phyloP scores from a whole-genome alignment of 2,797 vertebrate species.

The Sebastes trivittatus region DNA sequence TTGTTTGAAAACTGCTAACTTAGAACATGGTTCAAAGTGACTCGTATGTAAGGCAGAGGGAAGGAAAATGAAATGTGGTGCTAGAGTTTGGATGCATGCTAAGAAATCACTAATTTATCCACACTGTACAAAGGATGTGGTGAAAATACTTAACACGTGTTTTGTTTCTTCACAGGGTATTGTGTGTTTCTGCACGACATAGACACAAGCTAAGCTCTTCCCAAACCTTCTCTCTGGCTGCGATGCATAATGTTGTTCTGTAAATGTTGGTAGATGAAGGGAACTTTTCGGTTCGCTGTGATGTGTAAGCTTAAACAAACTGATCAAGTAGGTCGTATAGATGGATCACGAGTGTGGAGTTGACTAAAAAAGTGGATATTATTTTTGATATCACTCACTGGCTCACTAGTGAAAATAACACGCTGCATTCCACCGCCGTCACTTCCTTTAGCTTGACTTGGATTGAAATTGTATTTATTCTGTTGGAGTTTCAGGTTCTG shows the following conservation, averaged over 20 bases:
- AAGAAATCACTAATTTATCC: slow-evolving; percentile 37
- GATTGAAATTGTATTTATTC: slow-evolving; percentile 71
- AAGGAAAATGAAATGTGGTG: neutral
- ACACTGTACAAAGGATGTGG: slow-evolving; percentile 33
- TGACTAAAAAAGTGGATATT: slow-evolving; percentile 22
- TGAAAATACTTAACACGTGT: slow-evolving; percentile 8
- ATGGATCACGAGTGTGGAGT: slow-evolving; percentile 19
- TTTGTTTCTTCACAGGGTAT: slow-evolving; percentile 52
- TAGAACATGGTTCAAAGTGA: neutral
- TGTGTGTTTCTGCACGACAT: slow-evolving; percentile 54
- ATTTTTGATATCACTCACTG: slow-evolving; percentile 34
- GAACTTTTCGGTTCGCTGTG: slow-evolving; percentile 11
- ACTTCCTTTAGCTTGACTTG: slow-evolving; percentile 32
- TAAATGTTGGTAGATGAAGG: slow-evolving; percentile 24
- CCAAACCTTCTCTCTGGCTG: neutral
- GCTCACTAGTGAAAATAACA: slow-evolving; percentile 35
- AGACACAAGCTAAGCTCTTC: slow-evolving; percentile 21
- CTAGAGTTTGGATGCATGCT: slow-evolving; percentile 9
- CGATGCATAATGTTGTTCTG: slow-evolving; percentile 1
- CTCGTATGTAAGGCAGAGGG: neutral
- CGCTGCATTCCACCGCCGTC: slow-evolving; percentile 50
- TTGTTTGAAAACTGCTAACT: neutral
- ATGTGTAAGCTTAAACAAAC: slow-evolving; percentile 10
- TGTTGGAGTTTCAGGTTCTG: slow-evolving; percentile 29
- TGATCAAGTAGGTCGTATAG: neutral